These are phyloP conservation scores for Hofmannophila pseudospretella DNA, from an alignment of 2,888 invertebrate species.

Conservation along the genomic window DNA sequence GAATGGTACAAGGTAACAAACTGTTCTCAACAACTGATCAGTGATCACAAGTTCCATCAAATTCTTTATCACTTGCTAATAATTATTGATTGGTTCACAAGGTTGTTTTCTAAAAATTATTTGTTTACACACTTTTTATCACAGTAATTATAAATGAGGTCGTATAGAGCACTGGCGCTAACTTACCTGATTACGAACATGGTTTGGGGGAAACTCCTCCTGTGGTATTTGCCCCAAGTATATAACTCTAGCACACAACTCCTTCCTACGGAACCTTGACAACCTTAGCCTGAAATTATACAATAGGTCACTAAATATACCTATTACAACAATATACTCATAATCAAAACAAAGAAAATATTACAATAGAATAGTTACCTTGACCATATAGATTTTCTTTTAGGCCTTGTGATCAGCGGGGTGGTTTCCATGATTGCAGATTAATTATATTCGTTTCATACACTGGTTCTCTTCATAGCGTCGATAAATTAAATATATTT, in stretches of 20 bases:
- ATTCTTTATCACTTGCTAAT: too few species aligned
- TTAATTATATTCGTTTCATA: slow-evolving; percentile 3
- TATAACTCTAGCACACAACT: slow-evolving; percentile 86
- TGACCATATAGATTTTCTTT: slow-evolving; percentile 65
- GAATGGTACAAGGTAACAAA: too few species aligned
- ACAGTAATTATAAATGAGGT: too few species aligned
- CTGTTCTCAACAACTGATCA: too few species aligned
- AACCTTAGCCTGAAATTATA: slow-evolving; percentile 83
- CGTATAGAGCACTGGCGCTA: too few species aligned
- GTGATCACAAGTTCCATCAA: too few species aligned
- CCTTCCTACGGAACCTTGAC: slow-evolving; percentile 85
- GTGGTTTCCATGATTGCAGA: slow-evolving; percentile 58
- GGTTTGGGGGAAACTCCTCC: slow-evolving; percentile 95
- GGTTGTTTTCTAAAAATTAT: too few species aligned
- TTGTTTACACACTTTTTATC: neutral
- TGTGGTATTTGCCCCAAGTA: slow-evolving; percentile 85
- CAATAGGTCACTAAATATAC: neutral
- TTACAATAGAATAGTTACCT: slow-evolving; percentile 44
- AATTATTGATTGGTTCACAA: too few species aligned
- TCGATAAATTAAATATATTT: neutral
- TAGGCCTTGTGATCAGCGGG: slow-evolving; percentile 56
- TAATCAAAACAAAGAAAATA: slow-evolving; percentile 24
- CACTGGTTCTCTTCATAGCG: neutral
- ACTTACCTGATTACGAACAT: slow-evolving; percentile 92
- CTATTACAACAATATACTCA: too few species aligned